Evolutionary conservation across 2,113 vertebrate species (phyloP), one percentile per base, ranked within the genome.

Genomic region (Chlamydotis undulata): DNA sequence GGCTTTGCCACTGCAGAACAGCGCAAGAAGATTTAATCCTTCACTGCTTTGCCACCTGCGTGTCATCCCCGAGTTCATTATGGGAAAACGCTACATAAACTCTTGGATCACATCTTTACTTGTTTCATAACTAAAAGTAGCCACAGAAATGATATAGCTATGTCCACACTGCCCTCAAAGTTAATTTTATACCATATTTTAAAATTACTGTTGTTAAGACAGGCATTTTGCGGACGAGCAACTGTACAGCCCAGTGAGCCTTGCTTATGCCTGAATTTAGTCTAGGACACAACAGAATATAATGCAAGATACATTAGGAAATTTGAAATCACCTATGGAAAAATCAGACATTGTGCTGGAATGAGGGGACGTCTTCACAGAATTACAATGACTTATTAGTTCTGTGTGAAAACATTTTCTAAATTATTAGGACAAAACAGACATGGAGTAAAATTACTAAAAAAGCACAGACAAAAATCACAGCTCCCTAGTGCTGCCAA

Each of bases 31-130:
- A 73, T 45, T 83, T 91, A 33, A 49, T 3, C 45, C 33, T n/a
- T 71, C 31, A 6, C 10, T 37, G 45, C 65, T 76, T 84, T 56
- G 52, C 49, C 35, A 49, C 61, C 22, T 1, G 19, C 4, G 1
- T 22, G 25, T 33, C 25, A 13, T 11, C 19, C 18, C 33, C 0
- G 2, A 71, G 28, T 16, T 82, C 2, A 1, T 45, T 39, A 12
- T 0, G 6, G 68, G 15, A 87, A 53, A 84, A 14, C 0, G 3
- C 31, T 73, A 5, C 9, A 49, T 13, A 74, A 77, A 64, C 15
- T 17, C 70, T 31, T 39, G 45, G 31, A 70, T 53, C 19, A 8
- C 21, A 47, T 39, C 49, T 53, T 80, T 25, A 53, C 9, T 80
- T 64, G 14, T 37, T 85, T 77, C 1, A 0, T 14, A 56, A 52